Percentiles rank a stretch among this genome's conserved stretches.
Conservation (phyloP, 2,113 vertebrate species). For the Dipodomys spectabilis region DNA sequence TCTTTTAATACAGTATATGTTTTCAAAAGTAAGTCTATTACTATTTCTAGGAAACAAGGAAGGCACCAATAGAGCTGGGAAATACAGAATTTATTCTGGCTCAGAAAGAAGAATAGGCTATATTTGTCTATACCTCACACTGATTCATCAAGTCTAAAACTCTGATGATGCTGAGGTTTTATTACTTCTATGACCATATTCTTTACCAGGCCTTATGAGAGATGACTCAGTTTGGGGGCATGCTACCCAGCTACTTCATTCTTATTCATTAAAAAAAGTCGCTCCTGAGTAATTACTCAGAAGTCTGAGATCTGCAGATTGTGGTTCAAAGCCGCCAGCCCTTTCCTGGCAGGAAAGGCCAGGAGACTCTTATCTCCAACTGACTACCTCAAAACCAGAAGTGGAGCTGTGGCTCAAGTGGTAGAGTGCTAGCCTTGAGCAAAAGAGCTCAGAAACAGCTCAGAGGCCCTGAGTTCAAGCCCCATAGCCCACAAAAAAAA, state of each 20-base stretch:
- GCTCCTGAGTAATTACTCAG: background rate
- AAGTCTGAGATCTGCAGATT: no score
- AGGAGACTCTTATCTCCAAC: no score
- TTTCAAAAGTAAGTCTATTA: conserved; percentile 36
- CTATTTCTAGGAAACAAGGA: conserved; percentile 48
- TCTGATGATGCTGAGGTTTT: background rate
- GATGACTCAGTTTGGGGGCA: background rate
- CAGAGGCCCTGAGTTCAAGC: no score
- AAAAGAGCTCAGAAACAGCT: no score
- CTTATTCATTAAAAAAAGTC: conserved; percentile 46
- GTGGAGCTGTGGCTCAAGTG: no score
- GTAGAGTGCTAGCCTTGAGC: no score
- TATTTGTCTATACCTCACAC: background rate
- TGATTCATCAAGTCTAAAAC: conserved; percentile 31
- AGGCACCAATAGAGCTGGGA: conserved; percentile 11
- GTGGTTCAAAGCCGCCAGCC: no score
- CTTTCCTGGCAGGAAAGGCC: no score
- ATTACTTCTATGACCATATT: background rate
- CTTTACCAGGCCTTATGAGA: background rate
- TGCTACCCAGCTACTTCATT: conserved; percentile 24
- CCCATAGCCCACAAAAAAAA: no score
- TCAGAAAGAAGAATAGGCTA: conserved; percentile 9
- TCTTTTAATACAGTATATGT: conserved; percentile 45
- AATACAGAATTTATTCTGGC: conserved; percentile 38
- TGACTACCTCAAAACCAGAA: no score